These are phyloP conservation scores for Thalassoma bifasciatum DNA, from an alignment of 2,113 vertebrate genomes.

Conservation along the genomic window DNA sequence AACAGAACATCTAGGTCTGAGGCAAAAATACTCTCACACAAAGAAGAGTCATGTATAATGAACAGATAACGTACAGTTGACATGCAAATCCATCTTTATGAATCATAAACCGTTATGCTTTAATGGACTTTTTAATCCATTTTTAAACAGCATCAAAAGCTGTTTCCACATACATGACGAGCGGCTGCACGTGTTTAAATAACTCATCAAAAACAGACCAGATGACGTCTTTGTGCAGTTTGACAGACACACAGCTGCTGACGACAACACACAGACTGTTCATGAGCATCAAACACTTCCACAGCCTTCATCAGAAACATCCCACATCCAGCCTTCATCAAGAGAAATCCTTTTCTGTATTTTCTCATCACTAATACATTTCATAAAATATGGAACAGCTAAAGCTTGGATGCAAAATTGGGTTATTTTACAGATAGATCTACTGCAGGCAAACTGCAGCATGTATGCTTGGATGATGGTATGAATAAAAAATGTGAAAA, in stretches of 20 bases:
- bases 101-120: background rate
- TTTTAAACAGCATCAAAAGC: background rate
- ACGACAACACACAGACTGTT: conserved; percentile 13
- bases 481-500: background rate
- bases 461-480: background rate
- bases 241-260: background rate
- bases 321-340: conserved; percentile 4
- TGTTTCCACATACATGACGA: background rate
- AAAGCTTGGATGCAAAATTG: background rate
- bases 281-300: conserved; percentile 6
- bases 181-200: background rate
- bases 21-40: background rate
- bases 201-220: background rate
- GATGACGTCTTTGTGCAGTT: background rate
- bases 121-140: background rate
- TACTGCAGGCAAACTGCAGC: background rate
- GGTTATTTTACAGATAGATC: background rate
- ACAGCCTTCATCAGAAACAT: background rate
- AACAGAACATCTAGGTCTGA: background rate
- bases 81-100: background rate
- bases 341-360: background rate
- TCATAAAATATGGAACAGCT: background rate
- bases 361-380: background rate
- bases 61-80: background rate
- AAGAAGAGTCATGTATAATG: background rate